These are phyloP conservation scores for Plestiodon gilberti DNA, from an alignment of 2,113 vertebrate species.

Conservation along the genomic window DNA sequence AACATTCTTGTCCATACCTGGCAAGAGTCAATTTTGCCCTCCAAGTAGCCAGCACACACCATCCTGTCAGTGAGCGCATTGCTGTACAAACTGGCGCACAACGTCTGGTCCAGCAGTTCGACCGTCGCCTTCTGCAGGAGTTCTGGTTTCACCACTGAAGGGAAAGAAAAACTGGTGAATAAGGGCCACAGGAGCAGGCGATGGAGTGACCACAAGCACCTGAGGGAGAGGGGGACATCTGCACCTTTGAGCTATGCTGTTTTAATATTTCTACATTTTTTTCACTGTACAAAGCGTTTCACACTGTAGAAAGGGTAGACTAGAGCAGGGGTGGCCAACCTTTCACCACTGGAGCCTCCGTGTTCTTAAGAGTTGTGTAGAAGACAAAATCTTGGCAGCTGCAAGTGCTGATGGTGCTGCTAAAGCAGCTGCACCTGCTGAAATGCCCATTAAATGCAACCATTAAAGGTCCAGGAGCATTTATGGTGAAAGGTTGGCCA, in stretches of 20 bases:
- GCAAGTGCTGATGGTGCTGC: too few species aligned
- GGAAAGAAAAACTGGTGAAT: background rate
- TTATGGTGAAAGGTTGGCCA: too few species aligned
- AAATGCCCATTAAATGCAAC: too few species aligned
- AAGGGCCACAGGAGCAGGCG: fast-evolving
- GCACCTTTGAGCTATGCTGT: background rate
- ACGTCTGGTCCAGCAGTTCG: slow-evolving; percentile 86
- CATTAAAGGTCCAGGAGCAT: too few species aligned
- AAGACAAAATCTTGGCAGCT: too few species aligned
- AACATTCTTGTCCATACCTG: slow-evolving; percentile 79
- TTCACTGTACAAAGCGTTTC: background rate
- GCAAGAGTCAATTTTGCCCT: slow-evolving; percentile 93
- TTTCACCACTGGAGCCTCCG: too few species aligned
- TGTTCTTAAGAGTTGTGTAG: too few species aligned
- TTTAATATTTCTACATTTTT: background rate
- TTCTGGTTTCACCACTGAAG: slow-evolving; percentile 78
- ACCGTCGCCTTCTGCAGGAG: slow-evolving; percentile 92
- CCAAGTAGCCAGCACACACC: slow-evolving; percentile 94
- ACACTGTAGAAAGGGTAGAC: background rate
- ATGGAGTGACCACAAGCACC: background rate
- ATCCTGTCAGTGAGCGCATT: slow-evolving; percentile 85
- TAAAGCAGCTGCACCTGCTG: too few species aligned
- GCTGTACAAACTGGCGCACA: slow-evolving; percentile 86
- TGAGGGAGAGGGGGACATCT: background rate
- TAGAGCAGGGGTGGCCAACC: too few species aligned